Evolutionary conservation across 2,888 invertebrate species (phyloP), one percentile per base, ranked within the genome.

Genomic region (Scaptomyza tumidula): DNA sequence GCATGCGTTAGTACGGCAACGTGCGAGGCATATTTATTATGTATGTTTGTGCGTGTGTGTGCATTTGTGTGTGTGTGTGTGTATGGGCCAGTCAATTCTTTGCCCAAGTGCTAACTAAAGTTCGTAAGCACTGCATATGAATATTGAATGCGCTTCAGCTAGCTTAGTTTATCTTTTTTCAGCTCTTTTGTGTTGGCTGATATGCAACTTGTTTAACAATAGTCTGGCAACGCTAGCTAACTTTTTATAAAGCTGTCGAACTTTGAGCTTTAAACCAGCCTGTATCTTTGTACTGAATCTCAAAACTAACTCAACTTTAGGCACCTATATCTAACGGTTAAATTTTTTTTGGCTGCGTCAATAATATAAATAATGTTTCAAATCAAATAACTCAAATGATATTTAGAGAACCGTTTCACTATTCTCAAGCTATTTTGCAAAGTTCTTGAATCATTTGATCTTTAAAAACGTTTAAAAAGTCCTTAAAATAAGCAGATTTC

Each of bases 41-140:
- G 52, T 66, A 35, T 66, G 49, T 27, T 14, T 16, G 43, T 48
- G 10, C 35, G 41, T 11, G 31, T 11, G 14, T 55, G 19, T 35
- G 27, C 7, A 35, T 43, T 6, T 35, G 41, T 11, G 31, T 11
- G 14, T 55, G 19, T 35, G 27, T 10, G 19, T 1, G 19, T 1
- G 19, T 19, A 19, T 2, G n/a, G 13, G 11, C 2, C 2, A 57
- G 54, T 33, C 35, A 64, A 69, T 37, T 61, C 49, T 60, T 59
- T 49, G 52, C 50, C 60, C 60, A 70, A 63, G 62, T 67, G 62
- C 33, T 27, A 67, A 45, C 62, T 59, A 76, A 71, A 74, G 71
- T 80, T 68, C 62, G 59, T 70, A 69, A 64, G 57, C 46, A 62
- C 55, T 58, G 52, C 39, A 65, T 45, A 69, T 80, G 60, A 83